These are phyloP conservation scores for Fulmarus glacialis DNA, from an alignment of 2,113 vertebrate genomes.

Conservation along the genomic window DNA sequence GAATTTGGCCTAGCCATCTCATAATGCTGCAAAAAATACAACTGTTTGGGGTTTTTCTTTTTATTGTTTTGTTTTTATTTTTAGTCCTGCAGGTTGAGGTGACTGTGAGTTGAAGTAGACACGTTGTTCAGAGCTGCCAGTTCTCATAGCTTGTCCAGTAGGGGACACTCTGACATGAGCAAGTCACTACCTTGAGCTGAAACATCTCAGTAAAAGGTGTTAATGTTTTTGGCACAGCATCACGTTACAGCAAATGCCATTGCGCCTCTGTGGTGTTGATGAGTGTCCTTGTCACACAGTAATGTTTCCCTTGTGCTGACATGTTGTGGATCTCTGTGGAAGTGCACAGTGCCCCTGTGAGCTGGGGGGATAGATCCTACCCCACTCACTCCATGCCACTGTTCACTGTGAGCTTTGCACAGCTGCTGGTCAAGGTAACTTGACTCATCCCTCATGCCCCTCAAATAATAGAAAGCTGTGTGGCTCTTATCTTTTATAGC, in stretches of 20 bases:
- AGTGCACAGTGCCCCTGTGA: neutral
- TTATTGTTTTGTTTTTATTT: neutral
- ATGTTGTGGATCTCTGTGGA: neutral
- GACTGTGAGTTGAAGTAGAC: neutral
- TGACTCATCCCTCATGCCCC: neutral
- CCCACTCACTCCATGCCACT: accelerated
- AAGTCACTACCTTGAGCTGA: neutral
- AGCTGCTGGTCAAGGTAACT: neutral
- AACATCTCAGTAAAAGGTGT: neutral
- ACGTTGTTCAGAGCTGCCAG: accelerated
- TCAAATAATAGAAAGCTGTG: neutral
- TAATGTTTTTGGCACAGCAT: neutral
- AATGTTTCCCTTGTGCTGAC: neutral
- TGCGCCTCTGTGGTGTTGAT: too few species aligned
- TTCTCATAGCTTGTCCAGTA: neutral
- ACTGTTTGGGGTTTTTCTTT: neutral
- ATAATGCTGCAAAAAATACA: neutral
- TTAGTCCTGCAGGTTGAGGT: neutral
- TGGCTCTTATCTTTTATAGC: accelerated
- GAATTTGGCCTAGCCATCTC: neutral
- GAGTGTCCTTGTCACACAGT: neutral
- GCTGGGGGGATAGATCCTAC: neutral
- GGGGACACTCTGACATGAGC: neutral
- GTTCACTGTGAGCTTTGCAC: neutral
- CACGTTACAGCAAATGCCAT: accelerated